Base-by-base conservation (phyloP, 2,797 vertebrate genomes). In the Tokudaia tokunoshimensis region DNA sequence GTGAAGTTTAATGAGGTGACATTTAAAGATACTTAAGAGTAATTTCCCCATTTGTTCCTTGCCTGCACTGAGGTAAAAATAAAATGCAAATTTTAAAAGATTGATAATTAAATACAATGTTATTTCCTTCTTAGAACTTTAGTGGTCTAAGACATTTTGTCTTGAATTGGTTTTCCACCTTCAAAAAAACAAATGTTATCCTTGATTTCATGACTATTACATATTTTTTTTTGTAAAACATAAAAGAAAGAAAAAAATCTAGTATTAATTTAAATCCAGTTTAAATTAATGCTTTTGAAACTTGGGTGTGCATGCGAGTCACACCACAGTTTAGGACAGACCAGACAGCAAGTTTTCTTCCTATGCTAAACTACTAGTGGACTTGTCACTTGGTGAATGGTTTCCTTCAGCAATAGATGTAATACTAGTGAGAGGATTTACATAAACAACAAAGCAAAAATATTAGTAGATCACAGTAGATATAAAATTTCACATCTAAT, bases 21-120 rank as follows among this genome's bases (percentile, higher is more conserved):
- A 70, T 97, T 97, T 92, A 98, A 83, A 97, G 94, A 94, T 92
- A 74, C 1, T 52, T 96, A 83, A 88, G 97, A 97, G 95, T 7
- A 86, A 96, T 96, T 96, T 97, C 96, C 55, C 19, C 70, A 97
- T 91, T 94, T 83, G 95, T 96, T 52, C 72, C 26, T 88, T 97
- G 72, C 8, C 88, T 4, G 24, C 31, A 90, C 2, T 34, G 61
- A 84, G 14, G n/a, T 92, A 96, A 97, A 98, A 98, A 94, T 80
- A 95, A 98, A 96, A 78, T 63, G 85, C n/a, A 84, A 81, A 93
- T 78, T 96, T 95, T 88, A 96, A 95, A 94, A 82, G 29, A 84
- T 85, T 90, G 19, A 86, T 92, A 92, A 84, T 0, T 0, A 92
- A 4, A 26, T 50, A 76, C 55, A 75, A 67, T 26, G 9, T 34